Base-by-base conservation (phyloP, 2,797 vertebrate species). In the Champsocephalus esox region DNA sequence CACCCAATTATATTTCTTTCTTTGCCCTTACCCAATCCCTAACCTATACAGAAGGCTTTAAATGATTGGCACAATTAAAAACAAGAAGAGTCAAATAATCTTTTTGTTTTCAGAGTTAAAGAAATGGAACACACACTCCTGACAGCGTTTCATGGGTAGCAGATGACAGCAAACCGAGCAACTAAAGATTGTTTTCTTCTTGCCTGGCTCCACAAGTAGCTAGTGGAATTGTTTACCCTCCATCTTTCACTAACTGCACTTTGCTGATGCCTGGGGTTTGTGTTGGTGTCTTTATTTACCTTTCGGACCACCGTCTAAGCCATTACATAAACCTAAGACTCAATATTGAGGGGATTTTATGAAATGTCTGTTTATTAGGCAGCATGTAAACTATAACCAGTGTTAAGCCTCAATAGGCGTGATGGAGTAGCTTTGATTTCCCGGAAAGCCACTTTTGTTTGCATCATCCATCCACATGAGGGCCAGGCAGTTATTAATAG, bases 201-300 rank as follows among this genome's bases (percentile, higher is more conserved):
- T 74, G 60, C 74, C 54, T 77, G 87, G 72, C 83, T 84, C 87
- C 84, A 84, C 83, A 87, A 91, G 89, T 88, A 92, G 84, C 88
- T 49, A 75, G 63, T 78, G 84, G 88, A 92, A 92, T 92, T 90
- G 87, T 93, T 92, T 92, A 91, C 75, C 65, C 64, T 85, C 74
- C 60, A 55, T 91, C 81, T 79, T 85, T 85, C 87, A 75, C 69
- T 86, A 62, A 48, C 58, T 77, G 50, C 67, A 12, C 58, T 48
- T 57, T 66, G 75, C 76, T 73, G 65, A 73, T 72, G 82, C 78
- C 58, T 32, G 54, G 48, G 79, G 75, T 89, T 66, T 69, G 82
- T 87, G 84, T 81, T 64, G 32, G 66, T 81, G 87, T 82, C 85
- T 82, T 71, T 89, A 80, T 91, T 91, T 89, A 90, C 77, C 59